Evolutionary conservation across 2,888 invertebrate genomes (phyloP), one percentile per base, ranked within the genome.

Genomic region (Troilus luridus): DNA sequence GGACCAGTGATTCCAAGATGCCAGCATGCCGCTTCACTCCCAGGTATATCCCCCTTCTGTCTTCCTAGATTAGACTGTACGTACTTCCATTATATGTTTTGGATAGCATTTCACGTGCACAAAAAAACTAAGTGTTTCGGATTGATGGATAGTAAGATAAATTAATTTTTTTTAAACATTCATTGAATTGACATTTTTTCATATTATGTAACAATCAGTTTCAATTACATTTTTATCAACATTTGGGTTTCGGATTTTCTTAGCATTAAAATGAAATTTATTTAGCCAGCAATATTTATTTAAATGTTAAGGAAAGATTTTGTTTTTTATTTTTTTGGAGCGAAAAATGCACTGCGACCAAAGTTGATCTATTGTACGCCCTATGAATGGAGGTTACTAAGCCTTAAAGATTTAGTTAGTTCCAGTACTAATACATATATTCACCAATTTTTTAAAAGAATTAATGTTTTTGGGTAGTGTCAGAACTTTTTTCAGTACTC

Each of bases 21-120:
- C 92, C 94, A 94, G 95, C 95, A 95, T 95, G 95, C 92, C 90
- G 95, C 95, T 95, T 95, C 94, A 94, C 94, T 94, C 94, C 94
- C 94, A 94, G 94, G 94, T 93, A 94, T 12, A 81, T 90, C 59
- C 88, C 90, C 85, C 81, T n/a, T 54, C 19, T 56, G 56, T 85
- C 85, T 56, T 77, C 85, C 56, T 85, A 85, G 85, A 56, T 85
- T 56, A 85, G 56, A 58, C 54, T 85, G 11, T 85, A 56, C 85
- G 11, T 85, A 56, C 85, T 56, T 85, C n/a, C 56, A 12, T 85
- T 85, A 85, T 58, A 85, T 85, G 85, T 85, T 85, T 85, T 56
- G 19, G 85, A 58, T 85, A 85, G 85, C 85, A 56, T 58, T 81
- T 81, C 56, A 85, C 9, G 8, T 56, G 8, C 41, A 3, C 17